phyloP scores from a whole-genome alignment of 2,888 invertebrate genomes.

The Xanthia icteritia region DNA sequence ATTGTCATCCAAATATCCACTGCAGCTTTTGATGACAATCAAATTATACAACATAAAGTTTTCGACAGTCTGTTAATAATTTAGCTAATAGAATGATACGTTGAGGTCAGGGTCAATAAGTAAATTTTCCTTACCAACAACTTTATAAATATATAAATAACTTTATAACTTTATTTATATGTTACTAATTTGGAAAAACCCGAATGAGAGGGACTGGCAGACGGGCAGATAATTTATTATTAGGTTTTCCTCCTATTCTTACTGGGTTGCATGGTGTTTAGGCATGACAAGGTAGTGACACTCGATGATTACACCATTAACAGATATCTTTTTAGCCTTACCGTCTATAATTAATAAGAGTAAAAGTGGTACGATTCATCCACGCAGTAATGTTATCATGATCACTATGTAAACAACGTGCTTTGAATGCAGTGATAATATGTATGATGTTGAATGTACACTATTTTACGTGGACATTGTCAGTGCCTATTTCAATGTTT shows the following conservation, averaged over 20 bases:
- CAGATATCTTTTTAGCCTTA: constrained; percentile 43
- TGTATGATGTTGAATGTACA: constrained; percentile 32
- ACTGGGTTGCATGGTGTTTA: constrained; percentile 3
- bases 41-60: neutral
- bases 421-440: constrained; percentile 36
- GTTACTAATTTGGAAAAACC: constrained; percentile 4
- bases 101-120: neutral
- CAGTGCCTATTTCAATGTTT: constrained; percentile 7
- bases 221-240: neutral
- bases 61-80: neutral
- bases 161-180: too few species aligned
- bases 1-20: neutral
- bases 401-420: constrained; percentile 54
- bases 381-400: constrained; percentile 37
- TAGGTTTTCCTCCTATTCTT: constrained; percentile 12
- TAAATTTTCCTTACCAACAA: constrained; percentile 21
- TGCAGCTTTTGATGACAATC: constrained; percentile 1
- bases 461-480: constrained; percentile 16
- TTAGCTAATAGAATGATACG: neutral
- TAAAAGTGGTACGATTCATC: constrained; percentile 41
- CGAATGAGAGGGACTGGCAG: neutral
- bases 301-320: constrained; percentile 26
- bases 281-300: constrained; percentile 28
- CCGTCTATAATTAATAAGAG: constrained; percentile 37
- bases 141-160: constrained; percentile 11